Conservation (phyloP, 2,797 vertebrate genomes). For the Steatocranus sp. region DNA sequence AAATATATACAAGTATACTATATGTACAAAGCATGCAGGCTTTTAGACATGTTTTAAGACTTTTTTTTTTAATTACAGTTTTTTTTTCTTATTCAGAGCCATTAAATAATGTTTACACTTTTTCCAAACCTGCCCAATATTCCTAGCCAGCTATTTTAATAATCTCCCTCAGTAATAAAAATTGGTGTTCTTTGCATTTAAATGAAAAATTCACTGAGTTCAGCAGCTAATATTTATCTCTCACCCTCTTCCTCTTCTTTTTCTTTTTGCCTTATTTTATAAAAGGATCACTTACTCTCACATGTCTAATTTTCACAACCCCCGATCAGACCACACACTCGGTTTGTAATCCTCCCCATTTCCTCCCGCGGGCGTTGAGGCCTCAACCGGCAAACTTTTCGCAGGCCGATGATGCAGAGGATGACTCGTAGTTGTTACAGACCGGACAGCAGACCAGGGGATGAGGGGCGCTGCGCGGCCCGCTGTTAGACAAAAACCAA, state of each 20-base stretch:
- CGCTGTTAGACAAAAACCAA: conserved; percentile 65
- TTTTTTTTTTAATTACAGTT: not conserved
- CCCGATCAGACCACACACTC: not conserved
- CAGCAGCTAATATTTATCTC: not conserved
- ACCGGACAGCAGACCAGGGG: conserved; percentile 33
- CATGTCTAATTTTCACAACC: not conserved
- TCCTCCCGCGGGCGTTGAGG: not conserved
- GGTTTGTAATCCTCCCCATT: not conserved
- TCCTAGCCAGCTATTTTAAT: not conserved
- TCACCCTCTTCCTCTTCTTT: not conserved
- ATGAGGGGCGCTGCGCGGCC: conserved; percentile 34
- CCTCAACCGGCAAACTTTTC: not conserved
- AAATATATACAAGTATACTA: conserved; percentile 10
- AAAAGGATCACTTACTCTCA: not conserved
- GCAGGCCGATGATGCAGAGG: not conserved
- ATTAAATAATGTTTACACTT: not conserved
- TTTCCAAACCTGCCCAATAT: not conserved
- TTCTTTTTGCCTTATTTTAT: not conserved
- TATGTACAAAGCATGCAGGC: not conserved
- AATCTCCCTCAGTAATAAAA: not conserved
- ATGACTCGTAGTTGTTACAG: conserved; percentile 14
- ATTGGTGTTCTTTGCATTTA: not conserved
- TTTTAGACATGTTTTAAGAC: not conserved
- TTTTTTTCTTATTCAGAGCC: not conserved
- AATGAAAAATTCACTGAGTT: not conserved